Base-by-base conservation (phyloP, 1,140 invertebrate genomes). In the Oscheius sp. region DNA sequence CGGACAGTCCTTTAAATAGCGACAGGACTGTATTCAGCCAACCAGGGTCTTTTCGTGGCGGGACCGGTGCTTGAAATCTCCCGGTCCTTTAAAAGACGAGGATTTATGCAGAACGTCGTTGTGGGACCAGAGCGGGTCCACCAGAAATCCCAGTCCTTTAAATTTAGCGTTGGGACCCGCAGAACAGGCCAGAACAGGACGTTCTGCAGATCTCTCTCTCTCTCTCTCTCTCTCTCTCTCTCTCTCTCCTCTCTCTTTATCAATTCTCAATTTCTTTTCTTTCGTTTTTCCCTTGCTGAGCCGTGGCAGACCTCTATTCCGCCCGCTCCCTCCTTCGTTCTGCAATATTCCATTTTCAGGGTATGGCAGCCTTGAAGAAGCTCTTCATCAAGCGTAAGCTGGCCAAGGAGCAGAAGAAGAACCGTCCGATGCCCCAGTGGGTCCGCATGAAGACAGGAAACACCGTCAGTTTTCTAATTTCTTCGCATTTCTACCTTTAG, bases 361-460 rank as follows among this genome's bases (percentile, higher is more conserved):
- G 38, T 45, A 78, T 78, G 95, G 92, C 93, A 82, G 93, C 95
- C 75, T 93, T 97, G 87, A 99, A 99, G 86, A 94, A 94, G 67
- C 96, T 97, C 84, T 91, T 91, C 84, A 95, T 97, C 81, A 99
- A 99, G 89, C 91, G 91, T 80, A 95, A 96, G 87, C 90, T 99
- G 84, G 94, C 94, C 4, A 97, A 97, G 87, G 97, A 97, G 87
- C 87, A 95, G 79, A 97, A 97, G 86, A 94, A 97, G 88, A 99
- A 99, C 85, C 89, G 95, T 79, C 95, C 95, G 1, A 95, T 99
- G 86, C 95, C 95, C 32, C 95, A 98, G 89, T 99, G 95, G 96
- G 93, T 97, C 73, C 80, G 95, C 85, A 94, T 98, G 92, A 91
- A 92, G 79, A 98, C 95, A 80, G 95, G 94, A 78, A 98, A 98